Percentiles rank a stretch among this genome's conserved stretches.
Conservation (phyloP, 2,888 invertebrate species). For the Heliconius cydno region DNA sequence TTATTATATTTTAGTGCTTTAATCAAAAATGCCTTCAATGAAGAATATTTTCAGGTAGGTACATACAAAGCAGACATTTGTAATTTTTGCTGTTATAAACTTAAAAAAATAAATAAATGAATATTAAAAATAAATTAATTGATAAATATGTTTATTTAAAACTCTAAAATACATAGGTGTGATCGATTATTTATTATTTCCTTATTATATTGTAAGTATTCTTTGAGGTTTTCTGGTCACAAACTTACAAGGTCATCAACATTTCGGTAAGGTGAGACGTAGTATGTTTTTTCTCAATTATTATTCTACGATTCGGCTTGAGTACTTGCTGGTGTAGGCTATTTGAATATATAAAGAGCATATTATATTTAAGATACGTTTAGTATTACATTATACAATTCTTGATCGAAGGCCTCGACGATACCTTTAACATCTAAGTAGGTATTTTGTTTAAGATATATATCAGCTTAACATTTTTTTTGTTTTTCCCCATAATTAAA, state of each 20-base stretch:
- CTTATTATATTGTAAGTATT: slow-evolving; percentile 7
- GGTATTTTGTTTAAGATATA: background rate
- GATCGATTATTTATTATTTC: background rate
- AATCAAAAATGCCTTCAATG: too few relatives aligned
- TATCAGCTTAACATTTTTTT: background rate
- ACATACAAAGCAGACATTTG: too few relatives aligned
- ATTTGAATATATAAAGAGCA: slow-evolving; percentile 5
- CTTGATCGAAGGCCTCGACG: background rate
- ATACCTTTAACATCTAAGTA: background rate
- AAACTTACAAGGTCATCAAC: slow-evolving; percentile 32
- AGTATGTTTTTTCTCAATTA: slow-evolving; percentile 3
- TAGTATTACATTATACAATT: background rate
- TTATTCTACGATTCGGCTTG: slow-evolving; percentile 15
- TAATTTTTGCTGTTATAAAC: too few relatives aligned
- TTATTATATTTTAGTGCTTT: too few relatives aligned
- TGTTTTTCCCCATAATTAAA: background rate
- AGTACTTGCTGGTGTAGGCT: background rate
- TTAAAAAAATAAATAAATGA: too few relatives aligned
- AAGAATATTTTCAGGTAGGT: too few relatives aligned
- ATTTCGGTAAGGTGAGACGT: slow-evolving; percentile 32
- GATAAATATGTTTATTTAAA: too few relatives aligned
- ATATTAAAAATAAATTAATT: too few relatives aligned
- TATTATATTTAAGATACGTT: background rate
- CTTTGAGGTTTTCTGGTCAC: background rate
- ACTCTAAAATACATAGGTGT: background rate